These are phyloP conservation scores for Garra rufa DNA, from an alignment of 2,113 vertebrate genomes.

Conservation along the genomic window DNA sequence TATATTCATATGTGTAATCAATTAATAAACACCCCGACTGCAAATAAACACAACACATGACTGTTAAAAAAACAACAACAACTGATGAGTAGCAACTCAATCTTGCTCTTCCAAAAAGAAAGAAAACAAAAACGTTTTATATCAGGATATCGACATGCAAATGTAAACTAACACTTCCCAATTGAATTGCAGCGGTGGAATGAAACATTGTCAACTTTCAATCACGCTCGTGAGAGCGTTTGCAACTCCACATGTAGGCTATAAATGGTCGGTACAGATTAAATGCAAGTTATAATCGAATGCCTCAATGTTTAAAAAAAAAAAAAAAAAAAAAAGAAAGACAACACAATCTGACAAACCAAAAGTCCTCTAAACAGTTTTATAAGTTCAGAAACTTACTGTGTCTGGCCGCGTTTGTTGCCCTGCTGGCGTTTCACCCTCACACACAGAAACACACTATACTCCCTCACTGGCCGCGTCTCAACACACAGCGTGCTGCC, in stretches of 20 bases:
- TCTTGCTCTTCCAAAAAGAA: background rate
- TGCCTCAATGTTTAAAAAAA: background rate
- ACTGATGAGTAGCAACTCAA: background rate
- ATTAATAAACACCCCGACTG: background rate
- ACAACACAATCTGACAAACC: background rate
- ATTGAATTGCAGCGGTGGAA: background rate
- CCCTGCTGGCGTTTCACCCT: slow-evolving; percentile 18
- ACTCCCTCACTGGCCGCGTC: too few relatives aligned
- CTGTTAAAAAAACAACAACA: background rate
- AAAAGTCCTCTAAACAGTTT: background rate
- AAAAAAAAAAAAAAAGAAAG: background rate
- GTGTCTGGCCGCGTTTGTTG: background rate
- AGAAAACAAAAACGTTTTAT: background rate
- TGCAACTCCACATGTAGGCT: background rate
- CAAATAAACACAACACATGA: background rate
- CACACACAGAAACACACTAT: slow-evolving; percentile 4
- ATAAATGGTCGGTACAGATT: background rate
- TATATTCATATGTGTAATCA: background rate
- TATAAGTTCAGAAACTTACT: background rate
- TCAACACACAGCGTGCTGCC: too few relatives aligned
- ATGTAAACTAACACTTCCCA: background rate
- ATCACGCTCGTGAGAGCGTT: background rate
- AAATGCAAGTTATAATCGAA: background rate
- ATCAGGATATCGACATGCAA: background rate
- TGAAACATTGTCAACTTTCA: background rate